phyloP scores from a whole-genome alignment of 2,888 invertebrate species.

The Pammene aurita region DNA sequence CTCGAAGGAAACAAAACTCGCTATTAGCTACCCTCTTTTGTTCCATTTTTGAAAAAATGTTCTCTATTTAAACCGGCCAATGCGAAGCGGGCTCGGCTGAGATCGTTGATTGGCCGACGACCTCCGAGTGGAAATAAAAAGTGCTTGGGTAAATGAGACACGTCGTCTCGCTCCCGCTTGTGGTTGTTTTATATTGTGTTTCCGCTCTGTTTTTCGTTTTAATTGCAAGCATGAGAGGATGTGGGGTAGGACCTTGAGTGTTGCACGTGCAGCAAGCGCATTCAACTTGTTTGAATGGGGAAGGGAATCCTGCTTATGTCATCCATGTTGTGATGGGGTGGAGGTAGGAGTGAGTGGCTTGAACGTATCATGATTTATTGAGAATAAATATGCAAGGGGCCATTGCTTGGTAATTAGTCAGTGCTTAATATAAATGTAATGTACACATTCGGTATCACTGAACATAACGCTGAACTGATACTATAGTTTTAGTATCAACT shows the following conservation, averaged over 20 bases:
- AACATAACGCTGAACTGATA: too few relatives aligned
- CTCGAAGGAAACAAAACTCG: slow-evolving; percentile 81
- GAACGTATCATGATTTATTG: slow-evolving; percentile 35
- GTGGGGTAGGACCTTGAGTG: slow-evolving; percentile 80
- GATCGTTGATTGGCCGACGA: slow-evolving; percentile 83
- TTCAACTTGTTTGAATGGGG: slow-evolving; percentile 75
- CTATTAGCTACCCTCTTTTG: slow-evolving; percentile 82
- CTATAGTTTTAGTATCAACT: too few relatives aligned
- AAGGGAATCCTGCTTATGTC: slow-evolving; percentile 67
- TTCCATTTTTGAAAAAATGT: slow-evolving; percentile 74
- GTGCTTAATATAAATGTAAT: too few relatives aligned
- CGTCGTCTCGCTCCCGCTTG: slow-evolving; percentile 67
- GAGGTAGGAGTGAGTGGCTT: slow-evolving; percentile 25
- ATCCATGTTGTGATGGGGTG: slow-evolving; percentile 60
- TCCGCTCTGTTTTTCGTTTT: slow-evolving; percentile 78
- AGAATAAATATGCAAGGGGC: slow-evolving; percentile 25
- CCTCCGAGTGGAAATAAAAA: slow-evolving; percentile 81
- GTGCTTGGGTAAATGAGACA: slow-evolving; percentile 79
- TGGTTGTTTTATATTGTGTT: slow-evolving; percentile 56
- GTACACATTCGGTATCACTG: too few relatives aligned
- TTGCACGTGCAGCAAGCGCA: slow-evolving; percentile 78
- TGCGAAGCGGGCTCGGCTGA: slow-evolving; percentile 74
- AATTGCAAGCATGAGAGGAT: slow-evolving; percentile 81
- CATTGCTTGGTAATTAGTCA: not conserved
- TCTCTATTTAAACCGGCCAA: slow-evolving; percentile 81